Conservation (phyloP, 1,140 invertebrate genomes). For the Luehdorfia chinensis region DNA sequence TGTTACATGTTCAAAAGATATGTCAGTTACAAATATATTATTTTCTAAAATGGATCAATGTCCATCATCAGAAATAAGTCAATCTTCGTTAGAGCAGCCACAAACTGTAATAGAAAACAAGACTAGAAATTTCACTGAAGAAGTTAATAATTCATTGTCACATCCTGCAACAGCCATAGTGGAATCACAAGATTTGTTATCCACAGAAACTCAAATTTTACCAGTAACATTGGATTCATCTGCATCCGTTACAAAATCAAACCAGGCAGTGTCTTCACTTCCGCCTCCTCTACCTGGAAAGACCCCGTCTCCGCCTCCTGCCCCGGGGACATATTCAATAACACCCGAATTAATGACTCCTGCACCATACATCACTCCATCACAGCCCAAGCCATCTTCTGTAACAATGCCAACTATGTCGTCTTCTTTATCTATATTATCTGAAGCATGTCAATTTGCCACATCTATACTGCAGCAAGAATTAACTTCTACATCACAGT, state of each 20-base stretch:
- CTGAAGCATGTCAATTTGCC: neutral
- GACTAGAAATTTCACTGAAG: too few species aligned
- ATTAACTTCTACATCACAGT: neutral
- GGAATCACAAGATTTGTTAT: neutral
- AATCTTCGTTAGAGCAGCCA: neutral
- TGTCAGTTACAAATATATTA: constrained; percentile 3
- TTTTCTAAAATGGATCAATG: constrained; percentile 6
- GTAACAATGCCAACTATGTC: neutral
- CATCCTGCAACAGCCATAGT: too few species aligned
- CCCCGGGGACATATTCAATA: constrained; percentile 19
- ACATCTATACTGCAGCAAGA: neutral
- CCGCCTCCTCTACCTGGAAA: constrained; percentile 21
- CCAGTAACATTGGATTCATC: neutral
- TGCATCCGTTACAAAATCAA: neutral
- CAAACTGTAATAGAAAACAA: too few species aligned
- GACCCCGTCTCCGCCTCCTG: constrained; percentile 19
- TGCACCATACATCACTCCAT: constrained; percentile 8
- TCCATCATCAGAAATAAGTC: constrained; percentile 1
- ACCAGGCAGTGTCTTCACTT: neutral
- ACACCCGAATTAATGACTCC: constrained; percentile 14
- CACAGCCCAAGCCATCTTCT: neutral
- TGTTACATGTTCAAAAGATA: constrained; percentile 1
- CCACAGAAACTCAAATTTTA: too few species aligned
- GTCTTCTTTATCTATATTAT: neutral
- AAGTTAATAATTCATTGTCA: too few species aligned